Base-by-base conservation (phyloP, 2,888 invertebrate species). In the Muscina levida region DNA sequence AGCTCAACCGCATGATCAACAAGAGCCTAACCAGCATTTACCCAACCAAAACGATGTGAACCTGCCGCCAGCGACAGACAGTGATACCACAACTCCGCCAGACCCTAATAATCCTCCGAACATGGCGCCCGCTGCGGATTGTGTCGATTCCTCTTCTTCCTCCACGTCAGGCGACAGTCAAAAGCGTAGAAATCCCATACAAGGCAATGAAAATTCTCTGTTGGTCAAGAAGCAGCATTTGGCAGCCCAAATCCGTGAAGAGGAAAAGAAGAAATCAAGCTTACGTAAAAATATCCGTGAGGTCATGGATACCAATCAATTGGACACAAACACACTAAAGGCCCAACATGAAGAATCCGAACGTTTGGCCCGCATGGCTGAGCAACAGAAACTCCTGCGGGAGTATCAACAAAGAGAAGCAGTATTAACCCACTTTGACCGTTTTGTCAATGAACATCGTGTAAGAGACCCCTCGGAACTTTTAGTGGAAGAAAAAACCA, bases 291-390 rank as follows among this genome's bases (percentile, higher is more conserved):
- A 97, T 87, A 97, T 97, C 85, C 93, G 98, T 74, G 97, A 98
- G 91, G 97, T 98, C 8, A 95, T 98, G 94, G 96, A 96, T 87
- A 97, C 97, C 87, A 96, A 96, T 82, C 96, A 98, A 88, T 91
- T 98, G 82, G 98, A 98, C 88, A 96, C 96, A 82, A 96, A 97
- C 13, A 98, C 98, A 1, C 91, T 97, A 71, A 95, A 95, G 24
- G 98, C 98, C 0, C 98, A 98, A 89, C 92, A 97, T 39, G 97
- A 97, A 89, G 98, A 98, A 91, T 95, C 96, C 83, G 98, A 98
- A 90, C 93, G 97, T 88, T 91, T 96, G 84, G 93, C 95, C 3
- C 92, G 96, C 62, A 96, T 97, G 11, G 96, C 96, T 87, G 96
- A 96, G 85, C 96, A 97, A 85, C 96, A 97, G 86, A 92, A 95